A percentile compares a stretch with the other conserved stretches of the same genome.
Conservation (phyloP, 2,113 vertebrate species). For the Cranoglanis bouderius region DNA sequence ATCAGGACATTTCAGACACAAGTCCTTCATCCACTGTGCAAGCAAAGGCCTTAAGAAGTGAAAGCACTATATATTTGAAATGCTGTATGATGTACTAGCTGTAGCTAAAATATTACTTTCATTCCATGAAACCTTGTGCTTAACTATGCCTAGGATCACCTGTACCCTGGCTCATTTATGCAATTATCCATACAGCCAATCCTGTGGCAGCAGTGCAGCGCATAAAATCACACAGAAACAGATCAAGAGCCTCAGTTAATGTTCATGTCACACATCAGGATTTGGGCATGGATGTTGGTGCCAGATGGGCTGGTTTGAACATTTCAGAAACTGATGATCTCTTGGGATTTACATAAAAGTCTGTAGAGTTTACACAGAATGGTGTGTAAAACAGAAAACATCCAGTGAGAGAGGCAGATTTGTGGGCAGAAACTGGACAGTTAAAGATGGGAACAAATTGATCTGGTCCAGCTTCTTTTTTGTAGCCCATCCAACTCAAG, state of each 20-base stretch:
- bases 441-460: background rate
- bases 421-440: background rate
- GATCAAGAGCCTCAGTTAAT: background rate
- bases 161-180: background rate
- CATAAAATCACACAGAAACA: background rate
- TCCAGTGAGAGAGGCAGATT: background rate
- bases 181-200: background rate
- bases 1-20: background rate
- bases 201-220: background rate
- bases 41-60: background rate
- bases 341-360: background rate
- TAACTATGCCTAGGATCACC: background rate
- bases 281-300: background rate
- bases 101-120: background rate
- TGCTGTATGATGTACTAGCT: background rate
- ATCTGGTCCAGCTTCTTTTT: background rate
- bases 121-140: background rate
- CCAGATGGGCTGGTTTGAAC: background rate
- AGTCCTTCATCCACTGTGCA: background rate
- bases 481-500: too few relatives aligned
- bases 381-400: background rate
- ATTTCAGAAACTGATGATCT: background rate
- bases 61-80: background rate
- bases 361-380: background rate
- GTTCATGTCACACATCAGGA: background rate